phyloP scores from a whole-genome alignment of 2,797 vertebrate species.

The Poecile montanus region DNA sequence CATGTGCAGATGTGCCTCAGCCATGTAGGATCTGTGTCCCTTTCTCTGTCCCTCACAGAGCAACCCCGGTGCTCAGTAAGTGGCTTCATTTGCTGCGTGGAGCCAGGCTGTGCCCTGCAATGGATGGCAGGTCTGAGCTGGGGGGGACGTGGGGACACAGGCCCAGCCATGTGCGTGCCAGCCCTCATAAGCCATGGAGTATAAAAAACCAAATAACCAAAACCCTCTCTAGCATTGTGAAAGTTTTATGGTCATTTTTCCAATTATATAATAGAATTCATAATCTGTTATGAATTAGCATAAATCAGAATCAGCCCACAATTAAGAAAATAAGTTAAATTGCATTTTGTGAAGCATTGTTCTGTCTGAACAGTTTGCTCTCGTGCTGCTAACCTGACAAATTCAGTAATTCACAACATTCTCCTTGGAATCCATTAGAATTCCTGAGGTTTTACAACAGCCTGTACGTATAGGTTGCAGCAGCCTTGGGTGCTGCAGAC shows the following conservation, averaged over 20 bases:
- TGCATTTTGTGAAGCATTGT: not conserved
- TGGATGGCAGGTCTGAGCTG: fast-evolving
- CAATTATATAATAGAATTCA: not conserved
- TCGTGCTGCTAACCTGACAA: not conserved
- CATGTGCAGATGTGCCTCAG: not conserved
- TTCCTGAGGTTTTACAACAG: not conserved
- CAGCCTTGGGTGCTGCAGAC: not conserved
- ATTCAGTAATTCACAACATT: not conserved
- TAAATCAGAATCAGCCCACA: not conserved
- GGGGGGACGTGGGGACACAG: not conserved
- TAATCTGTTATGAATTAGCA: slow-evolving; percentile 6
- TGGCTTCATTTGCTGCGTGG: not conserved
- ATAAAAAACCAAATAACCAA: not conserved
- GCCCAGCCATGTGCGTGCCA: not conserved
- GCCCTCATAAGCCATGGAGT: fast-evolving
- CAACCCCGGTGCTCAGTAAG: fast-evolving
- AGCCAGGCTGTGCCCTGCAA: not conserved
- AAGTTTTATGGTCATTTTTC: not conserved
- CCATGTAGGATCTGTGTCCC: not conserved
- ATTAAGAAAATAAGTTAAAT: slow-evolving; percentile 25
- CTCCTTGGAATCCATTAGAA: not conserved
- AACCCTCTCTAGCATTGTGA: not conserved
- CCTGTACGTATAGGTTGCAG: fast-evolving
- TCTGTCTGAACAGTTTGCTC: not conserved
- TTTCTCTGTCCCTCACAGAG: not conserved